A percentile compares a stretch with the other conserved stretches of the same genome.
phyloP scores from a whole-genome alignment of 1,140 invertebrate species.

The Cotesia glomerata region DNA sequence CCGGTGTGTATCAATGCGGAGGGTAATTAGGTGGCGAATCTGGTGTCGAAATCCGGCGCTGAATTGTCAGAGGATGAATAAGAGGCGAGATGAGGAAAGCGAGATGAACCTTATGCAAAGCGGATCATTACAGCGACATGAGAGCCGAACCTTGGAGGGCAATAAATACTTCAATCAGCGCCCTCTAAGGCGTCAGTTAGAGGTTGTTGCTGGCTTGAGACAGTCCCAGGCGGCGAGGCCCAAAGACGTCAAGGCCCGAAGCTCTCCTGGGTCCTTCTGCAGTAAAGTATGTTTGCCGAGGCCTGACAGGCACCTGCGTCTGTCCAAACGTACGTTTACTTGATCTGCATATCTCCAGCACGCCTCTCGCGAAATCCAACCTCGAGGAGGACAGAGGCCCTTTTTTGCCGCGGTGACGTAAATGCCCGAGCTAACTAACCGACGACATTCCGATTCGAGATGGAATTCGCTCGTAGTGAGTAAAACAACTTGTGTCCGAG shows the following conservation, averaged over 20 bases:
- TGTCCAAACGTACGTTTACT: constrained; percentile 8
- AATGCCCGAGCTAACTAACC: too few relatives aligned
- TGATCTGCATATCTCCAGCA: constrained; percentile 10
- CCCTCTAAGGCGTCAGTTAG: constrained; percentile 60
- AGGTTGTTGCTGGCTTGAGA: constrained; percentile 25
- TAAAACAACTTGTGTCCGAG: too few relatives aligned
- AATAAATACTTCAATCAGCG: constrained; percentile 62
- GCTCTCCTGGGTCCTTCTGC: constrained; percentile 30
- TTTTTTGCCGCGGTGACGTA: too few relatives aligned
- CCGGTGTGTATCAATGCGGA: too few relatives aligned
- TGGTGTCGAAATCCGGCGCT: not conserved
- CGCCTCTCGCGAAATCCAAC: not conserved
- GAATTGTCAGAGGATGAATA: not conserved
- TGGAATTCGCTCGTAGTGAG: too few relatives aligned
- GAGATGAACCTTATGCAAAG: constrained; percentile 46
- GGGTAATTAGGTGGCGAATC: not conserved
- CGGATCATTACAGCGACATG: constrained; percentile 54
- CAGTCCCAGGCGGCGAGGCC: constrained; percentile 53
- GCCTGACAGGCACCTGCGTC: constrained; percentile 58
- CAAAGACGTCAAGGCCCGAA: constrained; percentile 42
- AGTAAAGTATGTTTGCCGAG: constrained; percentile 52
- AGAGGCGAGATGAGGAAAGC: not conserved
- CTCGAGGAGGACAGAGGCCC: too few relatives aligned
- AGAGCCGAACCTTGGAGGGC: constrained; percentile 36
- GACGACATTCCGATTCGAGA: too few relatives aligned